Percentiles rank a stretch among this genome's conserved stretches.
phyloP scores from a whole-genome alignment of 2,888 invertebrate species.

The Bembecia ichneumoniformis region DNA sequence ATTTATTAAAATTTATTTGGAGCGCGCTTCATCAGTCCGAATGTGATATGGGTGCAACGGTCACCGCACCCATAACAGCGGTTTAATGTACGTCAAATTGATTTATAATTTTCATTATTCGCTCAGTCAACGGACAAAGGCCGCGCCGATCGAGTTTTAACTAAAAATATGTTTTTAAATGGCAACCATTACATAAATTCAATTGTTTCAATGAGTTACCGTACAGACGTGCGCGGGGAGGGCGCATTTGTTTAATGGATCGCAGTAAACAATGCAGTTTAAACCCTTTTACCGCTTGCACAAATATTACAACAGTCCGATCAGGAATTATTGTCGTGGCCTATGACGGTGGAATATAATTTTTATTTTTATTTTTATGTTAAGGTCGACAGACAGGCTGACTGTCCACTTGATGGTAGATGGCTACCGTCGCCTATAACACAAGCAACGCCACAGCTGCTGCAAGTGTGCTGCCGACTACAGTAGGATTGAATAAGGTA shows the following conservation, averaged over 20 bases:
- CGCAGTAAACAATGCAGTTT: not conserved
- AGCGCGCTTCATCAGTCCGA: not conserved
- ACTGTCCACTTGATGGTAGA: no score
- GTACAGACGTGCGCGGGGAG: not conserved
- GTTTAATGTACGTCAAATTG: constrained; percentile 21
- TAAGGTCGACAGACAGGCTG: no score
- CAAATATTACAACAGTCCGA: not conserved
- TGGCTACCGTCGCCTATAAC: no score
- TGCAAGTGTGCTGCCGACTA: no score
- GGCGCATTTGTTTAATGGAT: not conserved
- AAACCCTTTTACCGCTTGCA: not conserved
- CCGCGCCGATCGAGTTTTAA: not conserved
- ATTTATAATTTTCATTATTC: constrained; percentile 30
- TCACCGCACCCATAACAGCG: constrained; percentile 11
- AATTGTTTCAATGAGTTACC: constrained; percentile 4
- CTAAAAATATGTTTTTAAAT: not conserved
- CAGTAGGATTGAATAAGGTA: no score
- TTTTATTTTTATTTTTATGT: no score
- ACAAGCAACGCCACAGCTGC: no score
- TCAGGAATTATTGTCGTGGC: no score
- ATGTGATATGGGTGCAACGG: not conserved
- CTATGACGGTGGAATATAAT: no score
- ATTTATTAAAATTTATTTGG: not conserved
- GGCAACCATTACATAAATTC: constrained; percentile 2
- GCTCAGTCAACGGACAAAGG: constrained; percentile 10